These are phyloP conservation scores for Nemoura dubitans DNA, from an alignment of 2,888 invertebrate genomes.

Conservation along the genomic window DNA sequence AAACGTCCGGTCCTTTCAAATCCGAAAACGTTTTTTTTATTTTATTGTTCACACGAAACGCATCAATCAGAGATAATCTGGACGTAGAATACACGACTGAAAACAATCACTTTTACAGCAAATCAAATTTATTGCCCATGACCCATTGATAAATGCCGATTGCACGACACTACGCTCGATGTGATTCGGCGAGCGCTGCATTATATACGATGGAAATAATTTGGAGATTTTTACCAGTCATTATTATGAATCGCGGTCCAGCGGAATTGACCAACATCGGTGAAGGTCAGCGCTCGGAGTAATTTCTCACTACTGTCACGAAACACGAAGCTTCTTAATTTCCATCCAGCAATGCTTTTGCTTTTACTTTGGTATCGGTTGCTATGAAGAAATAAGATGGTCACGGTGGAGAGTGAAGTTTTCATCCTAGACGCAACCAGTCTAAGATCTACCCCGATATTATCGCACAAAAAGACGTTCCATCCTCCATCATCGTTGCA, in stretches of 20 bases:
- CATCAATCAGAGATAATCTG: not conserved
- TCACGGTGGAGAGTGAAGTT: not conserved
- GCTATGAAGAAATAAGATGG: not conserved
- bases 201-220: not conserved
- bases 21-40: not conserved
- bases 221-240: not conserved
- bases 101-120: not conserved
- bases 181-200: not conserved
- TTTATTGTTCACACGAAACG: not conserved
- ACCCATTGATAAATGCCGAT: not conserved
- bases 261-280: not conserved
- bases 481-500: not conserved
- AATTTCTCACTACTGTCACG: not conserved
- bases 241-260: not conserved
- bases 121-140: slow-evolving; percentile 7
- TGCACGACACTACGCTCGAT: not conserved
- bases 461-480: not conserved
- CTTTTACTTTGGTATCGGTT: not conserved
- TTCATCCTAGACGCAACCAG: not conserved
- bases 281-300: not conserved
- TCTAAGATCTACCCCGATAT: not conserved
- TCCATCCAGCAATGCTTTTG: not conserved
- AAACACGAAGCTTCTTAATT: not conserved
- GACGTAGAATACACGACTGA: not conserved
- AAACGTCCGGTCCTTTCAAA: not conserved